Evolutionary conservation across 2,113 vertebrate species (phyloP), one percentile per base, ranked within the genome.

Genomic region (Fregetta grallaria): DNA sequence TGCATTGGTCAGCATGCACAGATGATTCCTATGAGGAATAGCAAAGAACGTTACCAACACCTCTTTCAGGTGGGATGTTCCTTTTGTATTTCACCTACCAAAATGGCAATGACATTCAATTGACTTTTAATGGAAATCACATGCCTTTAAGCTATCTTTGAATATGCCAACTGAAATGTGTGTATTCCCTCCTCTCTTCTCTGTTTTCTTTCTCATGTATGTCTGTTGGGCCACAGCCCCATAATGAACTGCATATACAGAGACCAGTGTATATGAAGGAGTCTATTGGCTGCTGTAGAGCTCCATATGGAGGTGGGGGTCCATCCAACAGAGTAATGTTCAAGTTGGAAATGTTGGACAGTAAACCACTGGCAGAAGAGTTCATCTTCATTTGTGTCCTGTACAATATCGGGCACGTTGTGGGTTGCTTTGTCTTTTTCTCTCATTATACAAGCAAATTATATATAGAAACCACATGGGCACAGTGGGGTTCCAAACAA

Each of bases 381-480:
- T 78, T 10, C 49, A 70, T 92, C 76, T 92, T 94, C 76, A 72
- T 92, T 94, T 96, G n/a, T 82, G 53, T 96, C 70, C 62, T 95
- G 66, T 50, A n/a, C 58, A 89, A 36, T 91, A 86, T 56, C 0
- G 30, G 87, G 61, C 63, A 90, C 71, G 42, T 87, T 91, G 88
- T 45, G 70, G 49, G 30, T 78, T 97, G 65, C 83, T 96, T 93
- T 97, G 88, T 89, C 66, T 94, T 86, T 80, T 94, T 75, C 30
- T 94, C 71, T 89, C 74, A 66, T 96, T 86, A 92, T 90, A 67
- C 86, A 94, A 93, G 63, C 65, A 88, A 87, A 96, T 79, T 90
- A 94, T 85, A 73, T 91, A 95, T 92, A 89, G 84, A 95, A 96
- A 92, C 80, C 97, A 96, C 92, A 96, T 97, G 96, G 50, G 61